Evolutionary conservation across 2,888 invertebrate genomes (phyloP), one percentile per base, ranked within the genome.

Genomic region (Phyllotreta cruciferae): DNA sequence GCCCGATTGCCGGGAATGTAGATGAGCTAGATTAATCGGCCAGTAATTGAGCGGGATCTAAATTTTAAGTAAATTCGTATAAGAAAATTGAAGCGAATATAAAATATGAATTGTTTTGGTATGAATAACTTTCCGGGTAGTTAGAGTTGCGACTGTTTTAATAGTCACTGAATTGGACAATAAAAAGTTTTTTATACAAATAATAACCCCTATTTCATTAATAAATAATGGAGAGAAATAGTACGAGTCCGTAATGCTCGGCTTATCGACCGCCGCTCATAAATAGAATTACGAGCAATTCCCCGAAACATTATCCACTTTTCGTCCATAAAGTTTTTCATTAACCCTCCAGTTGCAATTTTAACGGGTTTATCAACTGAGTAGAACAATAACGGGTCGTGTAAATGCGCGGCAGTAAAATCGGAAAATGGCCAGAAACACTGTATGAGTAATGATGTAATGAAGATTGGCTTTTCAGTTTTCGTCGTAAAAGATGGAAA

Each of bases 401-500:
- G 47, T 64, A 56, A 64, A 61, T 53, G 41, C 36, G 7, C 36
- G 7, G 45, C 53, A 61, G 36, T 56, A 64, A 61, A 64, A 47
- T 56, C 56, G 47, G 44, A 39, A 55, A 45, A 37, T 13, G 9
- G 44, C 60, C 39, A 37, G 14, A 53, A 50, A 61, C 57, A 61
- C 42, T 61, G 42, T 61, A 64, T 61, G 64, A 61, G 53, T 61
- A 56, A 64, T 64, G 64, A 64, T 64, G 35, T 64, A 56, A 61
- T 56, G 60, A 54, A 61, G 56, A 64, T 64, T 56, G 64, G 45
- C 64, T 64, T 52, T 50, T 44, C 60, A 50, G 55, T 64, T 44
- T 44, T 50, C 56, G 37, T 42, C 41, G 37, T 41, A 42, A 52
- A 58, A 50, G 50, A 41, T 50, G 58, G 39, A 58, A 58, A 58